Evolutionary conservation across 1,140 invertebrate species (phyloP), one percentile per base, ranked within the genome.

Genomic region (Orchesella cincta): DNA sequence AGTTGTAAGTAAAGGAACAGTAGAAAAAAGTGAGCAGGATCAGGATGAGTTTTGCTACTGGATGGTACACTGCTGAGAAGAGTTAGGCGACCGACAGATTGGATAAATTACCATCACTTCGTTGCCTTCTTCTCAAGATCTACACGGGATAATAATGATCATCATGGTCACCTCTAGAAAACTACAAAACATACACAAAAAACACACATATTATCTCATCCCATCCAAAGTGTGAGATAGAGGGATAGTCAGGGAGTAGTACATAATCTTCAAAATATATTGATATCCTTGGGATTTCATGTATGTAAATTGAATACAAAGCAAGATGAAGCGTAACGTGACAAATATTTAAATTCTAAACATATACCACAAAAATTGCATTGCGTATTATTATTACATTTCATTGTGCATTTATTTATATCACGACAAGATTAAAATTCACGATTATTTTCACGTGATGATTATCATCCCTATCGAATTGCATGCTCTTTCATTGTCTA

Each of bases 21-120:
- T 46, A 46, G 20, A 46, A 46, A 46, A n/a, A 46, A 46, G 39
- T 20, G 39, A 46, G 20, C 20, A 46, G 8, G 23, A 57, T 12
- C 52, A 57, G 5, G 12, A 57, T 26, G 23, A 46, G 52, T 26
- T 26, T 57, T 57, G 52, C 14, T 57, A 14, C 23, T 57, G 52
- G 39, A 8, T 5, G 52, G 52, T 26, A n/a, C 52, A 23, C 52
- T 18, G 52, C 52, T 57, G 52, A 14, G 52, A 57, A 14, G 52
- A 14, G 52, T 57, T 14, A 26, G 23, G 52, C n/a, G 23, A 57
- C 52, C 14, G 52, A 57, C 52, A 57, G 52, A 14, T 57, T 18
- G 52, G 52, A 57, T 57, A 57, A 57, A 57, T 57, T 57, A 23
- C 52, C 23, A n/a, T 57, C 52, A 57, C 23, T 57, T 3, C 23